phyloP scores from a whole-genome alignment of 2,113 vertebrate species.

The Phaetusa simplex region DNA sequence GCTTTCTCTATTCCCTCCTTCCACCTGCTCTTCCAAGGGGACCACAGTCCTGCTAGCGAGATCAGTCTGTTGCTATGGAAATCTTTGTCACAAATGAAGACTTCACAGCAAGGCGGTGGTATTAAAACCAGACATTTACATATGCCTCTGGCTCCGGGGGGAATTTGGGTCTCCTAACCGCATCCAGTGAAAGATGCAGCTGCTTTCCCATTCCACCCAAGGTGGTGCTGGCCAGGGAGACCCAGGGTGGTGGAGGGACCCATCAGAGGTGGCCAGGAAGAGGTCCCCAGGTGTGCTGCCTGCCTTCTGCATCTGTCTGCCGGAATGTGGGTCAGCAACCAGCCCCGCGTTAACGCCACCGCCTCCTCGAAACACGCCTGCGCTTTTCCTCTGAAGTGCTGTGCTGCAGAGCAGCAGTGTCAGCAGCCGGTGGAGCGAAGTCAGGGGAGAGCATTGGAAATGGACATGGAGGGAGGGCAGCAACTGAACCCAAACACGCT shows the following conservation, averaged over 20 bases:
- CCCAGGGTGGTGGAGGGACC: not conserved
- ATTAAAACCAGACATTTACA: slow-evolving; percentile 46
- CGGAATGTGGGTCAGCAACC: not conserved
- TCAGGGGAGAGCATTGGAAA: not conserved
- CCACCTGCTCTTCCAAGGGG: slow-evolving; percentile 15
- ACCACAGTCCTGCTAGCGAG: not conserved
- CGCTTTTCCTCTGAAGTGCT: not conserved
- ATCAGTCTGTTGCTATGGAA: slow-evolving; percentile 63
- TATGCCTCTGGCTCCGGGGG: not conserved
- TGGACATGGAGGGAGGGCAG: not conserved
- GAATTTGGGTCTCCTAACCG: not conserved
- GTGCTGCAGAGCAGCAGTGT: not conserved
- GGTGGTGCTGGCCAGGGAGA: not conserved
- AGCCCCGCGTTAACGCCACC: not conserved
- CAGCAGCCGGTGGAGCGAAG: not conserved
- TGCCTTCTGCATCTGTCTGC: not conserved
- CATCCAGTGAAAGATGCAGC: not conserved
- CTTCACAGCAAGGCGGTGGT: slow-evolving; percentile 13
- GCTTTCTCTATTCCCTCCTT: not conserved
- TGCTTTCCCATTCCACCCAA: not conserved
- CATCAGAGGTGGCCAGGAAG: not conserved
- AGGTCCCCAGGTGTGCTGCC: not conserved
- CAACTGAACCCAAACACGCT: not conserved
- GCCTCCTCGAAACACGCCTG: not conserved
- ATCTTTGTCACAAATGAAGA: slow-evolving; percentile 59